phyloP scores from a whole-genome alignment of 2,888 invertebrate genomes.

The Aelia acuminata region DNA sequence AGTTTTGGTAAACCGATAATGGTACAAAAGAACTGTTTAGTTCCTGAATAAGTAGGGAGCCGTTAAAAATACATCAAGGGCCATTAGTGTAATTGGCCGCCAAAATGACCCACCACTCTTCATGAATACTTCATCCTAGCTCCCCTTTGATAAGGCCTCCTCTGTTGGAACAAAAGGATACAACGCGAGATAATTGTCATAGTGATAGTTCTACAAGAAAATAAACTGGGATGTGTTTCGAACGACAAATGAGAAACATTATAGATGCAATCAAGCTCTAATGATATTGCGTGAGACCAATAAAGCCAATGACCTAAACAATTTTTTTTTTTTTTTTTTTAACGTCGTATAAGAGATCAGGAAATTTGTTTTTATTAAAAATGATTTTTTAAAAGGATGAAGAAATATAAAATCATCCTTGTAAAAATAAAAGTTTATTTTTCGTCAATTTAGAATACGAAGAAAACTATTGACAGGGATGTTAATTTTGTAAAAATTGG shows the following conservation, averaged over 20 bases:
- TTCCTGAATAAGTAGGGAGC: constrained; percentile 16
- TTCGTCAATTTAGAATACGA: too few relatives aligned
- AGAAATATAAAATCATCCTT: too few relatives aligned
- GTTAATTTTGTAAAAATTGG: too few relatives aligned
- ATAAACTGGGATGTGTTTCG: background rate
- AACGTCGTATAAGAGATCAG: too few relatives aligned
- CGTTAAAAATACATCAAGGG: constrained; percentile 33
- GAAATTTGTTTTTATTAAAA: too few relatives aligned
- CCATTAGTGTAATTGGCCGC: constrained; percentile 3
- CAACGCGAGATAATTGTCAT: background rate
- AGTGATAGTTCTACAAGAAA: background rate
- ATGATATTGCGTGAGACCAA: too few relatives aligned
- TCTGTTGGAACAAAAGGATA: background rate
- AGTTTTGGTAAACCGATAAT: constrained; percentile 5
- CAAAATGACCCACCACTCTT: background rate
- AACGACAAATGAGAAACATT: background rate
- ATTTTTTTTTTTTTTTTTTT: too few relatives aligned
- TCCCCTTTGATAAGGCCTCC: background rate
- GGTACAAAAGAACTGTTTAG: constrained; percentile 5
- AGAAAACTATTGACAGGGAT: too few relatives aligned
- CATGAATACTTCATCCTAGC: constrained; percentile 21
- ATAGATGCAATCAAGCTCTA: background rate
- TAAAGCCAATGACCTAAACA: too few relatives aligned
- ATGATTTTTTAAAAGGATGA: too few relatives aligned
- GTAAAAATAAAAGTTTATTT: too few relatives aligned